Base-by-base conservation (phyloP, 2,113 vertebrate species). In the Rhinoptilus africanus region DNA sequence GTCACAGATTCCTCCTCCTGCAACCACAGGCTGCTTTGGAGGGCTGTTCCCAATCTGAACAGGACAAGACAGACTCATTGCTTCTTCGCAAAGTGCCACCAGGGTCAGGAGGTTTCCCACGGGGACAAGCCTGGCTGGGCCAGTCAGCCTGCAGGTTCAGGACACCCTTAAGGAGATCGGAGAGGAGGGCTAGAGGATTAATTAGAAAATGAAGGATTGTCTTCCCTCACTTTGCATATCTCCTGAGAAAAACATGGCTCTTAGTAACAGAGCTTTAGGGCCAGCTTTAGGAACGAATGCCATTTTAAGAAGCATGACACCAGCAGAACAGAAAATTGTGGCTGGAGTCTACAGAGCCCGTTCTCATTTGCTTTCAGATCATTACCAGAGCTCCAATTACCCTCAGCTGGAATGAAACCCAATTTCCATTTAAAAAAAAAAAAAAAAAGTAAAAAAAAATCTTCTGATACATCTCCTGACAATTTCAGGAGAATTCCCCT, bases 291-390 rank as follows among this genome's bases (percentile, higher is more conserved):
- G 64, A 91, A 92, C 19, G 6, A 86, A 78, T 76, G 48, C 12
- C 75, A 67, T 90, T 93, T 93, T 81, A 93, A 95, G 59, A 79
- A 87, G 78, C 21, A 4, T 62, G 47, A 73, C 63, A 88, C 0
- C 0, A 86, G 56, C 78, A 62, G 64, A 94, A 90, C 34, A 88
- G 28, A 85, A 91, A 94, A 86, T 53, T 89, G 91, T 64, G 48
- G 62, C 77, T 91, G 53, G 64, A 85, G 30, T 75, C 57, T 80
- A 92, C 20, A 89, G 64, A 94, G 73, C 73, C 91, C 43, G 24
- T 74, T 91, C 82, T 88, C 79, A 81, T 84, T 91, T 96, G 73
- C 83, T 95, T 91, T 95, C 76, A 91, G 69, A 78, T 37, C 37
- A 60, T 82, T 80, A 79, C 48, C 59, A 83, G 75, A 27, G 39